phyloP scores from a whole-genome alignment of 2,888 invertebrate genomes.

The Antheraea yamamai region DNA sequence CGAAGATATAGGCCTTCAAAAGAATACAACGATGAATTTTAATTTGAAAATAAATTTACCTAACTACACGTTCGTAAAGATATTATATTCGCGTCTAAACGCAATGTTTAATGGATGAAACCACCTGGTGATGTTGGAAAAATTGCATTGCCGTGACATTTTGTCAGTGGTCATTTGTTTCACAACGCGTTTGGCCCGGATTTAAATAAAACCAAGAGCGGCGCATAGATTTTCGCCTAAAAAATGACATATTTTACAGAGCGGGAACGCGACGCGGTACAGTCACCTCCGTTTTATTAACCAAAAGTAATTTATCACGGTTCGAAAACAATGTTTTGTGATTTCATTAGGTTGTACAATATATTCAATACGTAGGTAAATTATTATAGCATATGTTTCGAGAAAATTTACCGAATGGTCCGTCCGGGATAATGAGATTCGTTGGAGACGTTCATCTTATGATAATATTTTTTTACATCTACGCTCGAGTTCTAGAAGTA shows the following conservation, averaged over 20 bases:
- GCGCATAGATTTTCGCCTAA: slow-evolving; percentile 35
- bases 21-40: not conserved
- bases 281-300: slow-evolving; percentile 22
- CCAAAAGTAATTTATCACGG: slow-evolving; percentile 19
- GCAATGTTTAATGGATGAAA: slow-evolving; percentile 73
- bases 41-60: slow-evolving; percentile 24
- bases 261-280: slow-evolving; percentile 29
- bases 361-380: not conserved
- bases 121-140: slow-evolving; percentile 74
- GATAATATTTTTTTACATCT: not conserved
- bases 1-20: not conserved
- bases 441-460: not conserved
- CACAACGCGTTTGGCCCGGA: slow-evolving; percentile 44
- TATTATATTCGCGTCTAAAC: slow-evolving; percentile 49
- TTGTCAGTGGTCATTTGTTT: slow-evolving; percentile 74
- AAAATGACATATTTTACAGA: slow-evolving; percentile 37
- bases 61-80: not conserved
- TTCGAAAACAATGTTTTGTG: slow-evolving; percentile 12
- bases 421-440: not conserved
- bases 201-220: slow-evolving; percentile 70
- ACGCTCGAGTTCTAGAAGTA: not conserved
- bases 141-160: slow-evolving; percentile 70
- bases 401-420: not conserved
- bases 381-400: not conserved
- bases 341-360: not conserved